These are phyloP conservation scores for Orthonyx spaldingii DNA, from an alignment of 2,113 vertebrate species.

Conservation along the genomic window DNA sequence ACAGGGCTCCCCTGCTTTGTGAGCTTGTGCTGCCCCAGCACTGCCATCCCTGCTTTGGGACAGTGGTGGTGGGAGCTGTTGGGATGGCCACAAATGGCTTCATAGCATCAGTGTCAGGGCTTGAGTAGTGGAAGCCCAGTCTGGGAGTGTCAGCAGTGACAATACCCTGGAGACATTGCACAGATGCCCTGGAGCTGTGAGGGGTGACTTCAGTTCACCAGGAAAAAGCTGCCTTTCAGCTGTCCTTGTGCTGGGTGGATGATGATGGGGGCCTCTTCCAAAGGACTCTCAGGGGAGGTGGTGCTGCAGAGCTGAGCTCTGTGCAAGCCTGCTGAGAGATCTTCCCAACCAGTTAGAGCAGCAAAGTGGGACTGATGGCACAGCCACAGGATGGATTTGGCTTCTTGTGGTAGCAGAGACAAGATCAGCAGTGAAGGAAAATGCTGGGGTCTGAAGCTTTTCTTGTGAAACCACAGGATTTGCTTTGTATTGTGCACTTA, in stretches of 20 bases:
- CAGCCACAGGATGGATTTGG: background rate
- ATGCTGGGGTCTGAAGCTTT: background rate
- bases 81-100: background rate
- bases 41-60: background rate
- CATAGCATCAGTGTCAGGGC: background rate
- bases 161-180: background rate
- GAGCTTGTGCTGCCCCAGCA: background rate
- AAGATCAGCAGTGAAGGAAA: background rate
- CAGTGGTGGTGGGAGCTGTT: background rate
- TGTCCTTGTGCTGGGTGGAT: background rate
- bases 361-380: background rate
- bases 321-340: background rate
- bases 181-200: background rate
- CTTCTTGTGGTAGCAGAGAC: background rate
- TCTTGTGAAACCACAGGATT: accelerated
- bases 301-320: background rate
- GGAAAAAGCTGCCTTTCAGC: background rate
- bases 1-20: background rate
- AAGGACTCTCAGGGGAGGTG: background rate
- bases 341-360: background rate
- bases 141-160: background rate
- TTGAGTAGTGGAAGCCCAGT: background rate
- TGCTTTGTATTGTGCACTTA: background rate
- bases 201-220: background rate
- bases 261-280: background rate